Base-by-base conservation (phyloP, 2,888 invertebrate genomes). In the Andricus curvator region DNA sequence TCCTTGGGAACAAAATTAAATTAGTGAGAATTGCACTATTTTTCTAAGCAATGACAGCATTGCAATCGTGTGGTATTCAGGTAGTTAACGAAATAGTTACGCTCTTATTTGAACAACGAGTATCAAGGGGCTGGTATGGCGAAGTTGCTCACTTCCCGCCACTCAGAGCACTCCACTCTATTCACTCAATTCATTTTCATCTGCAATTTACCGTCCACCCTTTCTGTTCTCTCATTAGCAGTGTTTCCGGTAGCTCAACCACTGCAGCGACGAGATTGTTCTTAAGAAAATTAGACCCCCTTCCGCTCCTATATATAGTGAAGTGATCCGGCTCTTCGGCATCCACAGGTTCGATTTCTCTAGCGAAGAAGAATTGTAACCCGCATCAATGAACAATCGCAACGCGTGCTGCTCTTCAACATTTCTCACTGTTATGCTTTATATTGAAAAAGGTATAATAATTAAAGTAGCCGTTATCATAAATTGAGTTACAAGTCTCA, bases 111-210 rank as follows among this genome's bases (percentile, higher is more conserved):
- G 83, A 84, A 77, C 80, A 78, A 79, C 85, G 83, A 81, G 77
- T 79, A 37, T 80, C 76, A 79, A 82, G 81, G 84, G 83, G 81
- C 83, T 81, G 80, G 78, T 62, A 62, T 62, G 62, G 25, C 62
- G 22, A 82, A 89, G 91, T 88, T 92, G 92, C 89, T 92, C 92
- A 92, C 91, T 92, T 92, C 92, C 92, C 92, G 91, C 89, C 91
- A 90, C 91, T 91, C 89, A 86, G 86, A 81, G 88, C 89, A 92
- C 92, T 92, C 88, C 89, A 90, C 86, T 90, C 88, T 87, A 91
- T 91, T 92, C 91, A 88, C 88, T 91, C 91, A 92, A 92, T 92
- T 92, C 91, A 91, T 92, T 92, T 91, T 91, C 90, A 91, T 92
- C 90, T 91, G 87, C 90, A 88, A 91, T 91, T 88, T 85, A 86